These are phyloP conservation scores for Spermophilus dauricus DNA, from an alignment of 2,113 vertebrate genomes.

Conservation along the genomic window DNA sequence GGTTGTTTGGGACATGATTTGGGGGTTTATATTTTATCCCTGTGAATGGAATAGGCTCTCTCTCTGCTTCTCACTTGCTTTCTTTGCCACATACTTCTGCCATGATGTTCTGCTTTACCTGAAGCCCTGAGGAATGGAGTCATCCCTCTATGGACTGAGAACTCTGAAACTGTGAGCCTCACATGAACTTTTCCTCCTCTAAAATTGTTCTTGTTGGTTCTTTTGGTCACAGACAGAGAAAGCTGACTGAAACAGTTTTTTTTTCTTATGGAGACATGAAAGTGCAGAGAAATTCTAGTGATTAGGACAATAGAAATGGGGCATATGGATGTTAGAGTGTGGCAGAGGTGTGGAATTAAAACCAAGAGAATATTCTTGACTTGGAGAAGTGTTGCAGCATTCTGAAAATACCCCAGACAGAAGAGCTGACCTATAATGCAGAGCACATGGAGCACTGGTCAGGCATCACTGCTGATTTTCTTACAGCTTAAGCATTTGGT, in stretches of 20 bases:
- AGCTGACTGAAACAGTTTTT: neutral
- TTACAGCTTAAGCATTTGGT: neutral
- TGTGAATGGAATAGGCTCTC: no score
- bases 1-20: no score
- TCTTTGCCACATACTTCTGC: no score
- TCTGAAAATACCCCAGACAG: neutral
- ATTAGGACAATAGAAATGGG: neutral
- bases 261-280: neutral
- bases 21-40: no score
- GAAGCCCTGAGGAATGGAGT: no score
- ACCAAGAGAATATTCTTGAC: neutral
- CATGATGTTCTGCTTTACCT: no score
- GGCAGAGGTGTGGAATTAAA: neutral
- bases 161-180: no score
- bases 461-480: neutral
- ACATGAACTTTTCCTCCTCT: no score
- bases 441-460: neutral
- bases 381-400: neutral
- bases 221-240: no score
- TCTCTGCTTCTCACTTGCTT: no score
- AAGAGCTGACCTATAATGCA: neutral
- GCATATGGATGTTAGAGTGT: neutral
- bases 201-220: no score
- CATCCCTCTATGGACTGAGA: no score
- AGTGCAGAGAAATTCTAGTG: neutral